These are phyloP conservation scores for Holothuria scabra DNA, from an alignment of 53 echinoderm and acorn worm species.

Conservation along the genomic window DNA sequence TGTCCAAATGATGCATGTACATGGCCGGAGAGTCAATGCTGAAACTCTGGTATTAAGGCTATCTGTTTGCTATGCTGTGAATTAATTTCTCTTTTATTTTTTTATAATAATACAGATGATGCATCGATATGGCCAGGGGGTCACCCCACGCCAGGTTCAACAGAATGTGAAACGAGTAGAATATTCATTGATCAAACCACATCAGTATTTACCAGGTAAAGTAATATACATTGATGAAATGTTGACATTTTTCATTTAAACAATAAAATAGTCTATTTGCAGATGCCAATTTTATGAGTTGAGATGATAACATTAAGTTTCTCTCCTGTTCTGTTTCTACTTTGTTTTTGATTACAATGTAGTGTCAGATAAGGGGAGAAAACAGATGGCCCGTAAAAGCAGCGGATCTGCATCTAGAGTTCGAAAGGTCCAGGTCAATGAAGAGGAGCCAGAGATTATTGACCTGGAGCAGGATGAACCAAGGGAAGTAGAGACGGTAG, in stretches of 20 bases:
- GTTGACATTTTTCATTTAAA: not conserved
- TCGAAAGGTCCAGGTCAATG: slow-evolving; percentile 25
- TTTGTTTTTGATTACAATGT: not conserved
- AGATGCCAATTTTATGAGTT: not conserved
- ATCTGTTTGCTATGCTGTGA: no score
- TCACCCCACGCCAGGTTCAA: slow-evolving; percentile 18
- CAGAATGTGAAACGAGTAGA: slow-evolving; percentile 41
- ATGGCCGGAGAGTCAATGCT: no score
- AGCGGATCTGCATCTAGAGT: slow-evolving; percentile 25
- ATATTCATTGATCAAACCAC: slow-evolving; percentile 33
- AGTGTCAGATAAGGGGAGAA: slow-evolving; percentile 42
- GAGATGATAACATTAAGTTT: not conserved
- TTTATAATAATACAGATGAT: slow-evolving; percentile 21
- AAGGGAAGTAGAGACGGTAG: slow-evolving; percentile 5
- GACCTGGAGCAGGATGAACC: slow-evolving; percentile 44
- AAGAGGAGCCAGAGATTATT: slow-evolving; percentile 39
- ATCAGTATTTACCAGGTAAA: slow-evolving; percentile 52
- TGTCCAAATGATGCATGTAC: no score
- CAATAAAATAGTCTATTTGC: not conserved
- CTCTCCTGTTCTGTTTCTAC: no score
- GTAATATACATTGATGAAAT: no score
- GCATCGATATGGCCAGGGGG: slow-evolving; percentile 45
- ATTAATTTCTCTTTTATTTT: not conserved
- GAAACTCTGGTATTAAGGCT: no score
- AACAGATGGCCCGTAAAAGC: slow-evolving; percentile 52